Base-by-base conservation (phyloP, 2,888 invertebrate genomes). In the Drosophila infuscata region DNA sequence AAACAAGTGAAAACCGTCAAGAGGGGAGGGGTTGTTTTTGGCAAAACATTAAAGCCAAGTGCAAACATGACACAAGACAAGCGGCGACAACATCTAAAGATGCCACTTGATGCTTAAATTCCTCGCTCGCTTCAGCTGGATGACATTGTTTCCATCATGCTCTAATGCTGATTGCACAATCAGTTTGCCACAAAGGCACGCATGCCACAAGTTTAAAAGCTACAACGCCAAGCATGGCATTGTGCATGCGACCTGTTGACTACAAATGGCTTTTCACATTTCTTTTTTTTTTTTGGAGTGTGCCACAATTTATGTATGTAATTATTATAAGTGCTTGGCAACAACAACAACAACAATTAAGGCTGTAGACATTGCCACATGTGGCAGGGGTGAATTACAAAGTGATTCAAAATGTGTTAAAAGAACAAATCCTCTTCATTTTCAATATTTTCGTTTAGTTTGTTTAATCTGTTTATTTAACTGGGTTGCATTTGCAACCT, bases 41-140 rank as follows among this genome's bases (percentile, higher is more conserved):
- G 15, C 29, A 38, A 38, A 56, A 56, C 70, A 68, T 89, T 76
- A 84, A 89, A 74, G 88, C 72, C 82, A 84, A 87, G 70, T 84
- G 82, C 79, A 75, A 87, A 87, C 89, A 84, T 71, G 88, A 82
- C 80, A 84, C 20, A 73, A 65, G 88, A 84, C 88, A 87, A 71
- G 79, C 74, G 70, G 79, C 70, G 82, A 74, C 81, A 84, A 82
- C 85, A 84, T 68, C 73, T 65, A 73, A 82, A 77, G 88, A 84
- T 87, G 73, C 66, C 72, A 73, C 84, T 74, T 87, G 88, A 76
- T 79, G 89, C 73, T 78, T 70, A 75, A 83, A 78, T 80, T 82
- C 76, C 68, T 61, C 25, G 56, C 63, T 36, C 43, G 46, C 30
- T 29, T 77, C 49, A 43, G 49, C 48, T 3, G 30, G 46, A 68